Evolutionary conservation across 2,888 invertebrate species (phyloP).

Genomic region (Sipha maydis): DNA sequence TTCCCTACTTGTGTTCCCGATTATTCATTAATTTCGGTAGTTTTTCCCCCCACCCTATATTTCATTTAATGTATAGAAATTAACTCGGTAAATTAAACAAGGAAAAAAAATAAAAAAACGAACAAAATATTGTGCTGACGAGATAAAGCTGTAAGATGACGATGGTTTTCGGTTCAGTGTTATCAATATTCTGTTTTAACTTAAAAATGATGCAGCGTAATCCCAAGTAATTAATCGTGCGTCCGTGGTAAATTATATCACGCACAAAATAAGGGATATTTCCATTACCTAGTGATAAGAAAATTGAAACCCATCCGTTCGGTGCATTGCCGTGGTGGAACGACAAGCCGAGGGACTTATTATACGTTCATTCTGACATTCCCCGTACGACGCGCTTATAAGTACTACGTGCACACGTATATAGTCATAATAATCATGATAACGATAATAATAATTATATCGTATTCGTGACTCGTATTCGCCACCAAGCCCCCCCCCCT

Average conservation of each 20-base stretch:
- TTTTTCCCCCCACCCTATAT: background rate
- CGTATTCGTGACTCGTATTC: background rate
- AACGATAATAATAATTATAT: background rate
- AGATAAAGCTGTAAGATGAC: background rate
- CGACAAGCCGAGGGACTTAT: background rate
- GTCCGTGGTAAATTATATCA: too few species aligned
- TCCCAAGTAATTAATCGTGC: background rate
- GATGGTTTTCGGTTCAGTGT: background rate
- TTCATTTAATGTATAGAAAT: background rate
- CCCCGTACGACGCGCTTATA: background rate
- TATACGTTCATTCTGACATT: conserved; percentile 10
- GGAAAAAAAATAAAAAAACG: background rate
- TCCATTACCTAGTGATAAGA: background rate
- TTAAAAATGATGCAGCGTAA: background rate
- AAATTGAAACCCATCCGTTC: background rate
- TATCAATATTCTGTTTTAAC: background rate
- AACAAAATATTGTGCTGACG: background rate
- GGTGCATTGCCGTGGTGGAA: background rate
- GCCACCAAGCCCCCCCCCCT: background rate
- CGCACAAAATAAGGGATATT: background rate
- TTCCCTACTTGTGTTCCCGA: background rate
- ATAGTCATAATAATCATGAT: background rate
- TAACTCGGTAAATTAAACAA: background rate
- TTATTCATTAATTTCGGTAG: background rate
- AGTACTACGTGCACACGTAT: background rate